Conservation (phyloP, 1,140 invertebrate species). For the Drosophila pseudoananassae region DNA sequence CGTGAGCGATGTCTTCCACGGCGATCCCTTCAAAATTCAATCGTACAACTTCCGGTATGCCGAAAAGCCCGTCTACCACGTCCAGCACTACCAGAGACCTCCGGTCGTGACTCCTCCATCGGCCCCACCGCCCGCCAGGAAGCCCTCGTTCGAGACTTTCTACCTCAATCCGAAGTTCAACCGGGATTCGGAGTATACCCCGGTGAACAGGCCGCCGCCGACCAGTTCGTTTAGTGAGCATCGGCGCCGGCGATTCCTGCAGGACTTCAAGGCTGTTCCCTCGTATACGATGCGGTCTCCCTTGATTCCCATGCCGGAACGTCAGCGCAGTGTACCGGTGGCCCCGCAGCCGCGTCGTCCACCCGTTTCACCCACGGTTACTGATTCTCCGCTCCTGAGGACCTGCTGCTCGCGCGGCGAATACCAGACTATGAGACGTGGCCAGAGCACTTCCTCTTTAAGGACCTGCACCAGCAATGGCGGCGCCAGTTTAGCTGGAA, state of each 20-base stretch:
- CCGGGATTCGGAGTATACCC: background rate
- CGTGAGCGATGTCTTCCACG: constrained; percentile 57
- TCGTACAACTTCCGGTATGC: constrained; percentile 80
- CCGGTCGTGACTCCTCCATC: background rate
- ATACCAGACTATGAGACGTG: constrained; percentile 22
- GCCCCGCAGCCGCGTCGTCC: constrained; percentile 6
- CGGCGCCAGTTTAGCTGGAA: background rate
- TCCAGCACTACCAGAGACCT: constrained; percentile 47
- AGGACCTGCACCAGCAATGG: constrained; percentile 1
- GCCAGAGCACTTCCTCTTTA: constrained; percentile 28
- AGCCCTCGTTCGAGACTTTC: constrained; percentile 59
- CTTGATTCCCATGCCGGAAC: background rate
- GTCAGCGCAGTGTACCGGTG: constrained; percentile 16
- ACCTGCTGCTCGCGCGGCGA: constrained; percentile 37
- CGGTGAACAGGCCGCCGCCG: background rate
- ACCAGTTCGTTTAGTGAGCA: constrained; percentile 31
- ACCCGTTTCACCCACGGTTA: background rate
- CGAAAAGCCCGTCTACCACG: constrained; percentile 52
- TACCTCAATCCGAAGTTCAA: constrained; percentile 65
- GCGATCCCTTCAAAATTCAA: constrained; percentile 79
- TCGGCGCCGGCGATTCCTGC: constrained; percentile 43
- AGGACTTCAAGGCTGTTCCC: constrained; percentile 27
- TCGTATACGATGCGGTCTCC: background rate
- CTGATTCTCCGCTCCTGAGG: constrained; percentile 39
- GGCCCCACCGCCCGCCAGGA: background rate